A percentile compares a stretch with the other conserved stretches of the same genome.
These are phyloP conservation scores for Teinopalpus imperialis DNA, from an alignment of 2,888 invertebrate species.

Conservation along the genomic window DNA sequence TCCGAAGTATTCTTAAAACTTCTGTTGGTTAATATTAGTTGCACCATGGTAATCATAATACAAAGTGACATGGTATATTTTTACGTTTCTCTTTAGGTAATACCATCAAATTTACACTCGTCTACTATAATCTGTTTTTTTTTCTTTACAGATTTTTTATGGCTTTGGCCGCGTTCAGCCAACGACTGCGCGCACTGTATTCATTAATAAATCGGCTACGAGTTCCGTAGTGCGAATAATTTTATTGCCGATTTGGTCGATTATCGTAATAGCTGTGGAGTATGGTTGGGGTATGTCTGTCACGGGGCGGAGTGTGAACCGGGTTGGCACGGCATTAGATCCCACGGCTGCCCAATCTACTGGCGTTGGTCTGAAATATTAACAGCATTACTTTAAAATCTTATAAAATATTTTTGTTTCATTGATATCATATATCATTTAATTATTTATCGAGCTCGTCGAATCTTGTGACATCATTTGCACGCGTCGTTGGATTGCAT, in stretches of 20 bases:
- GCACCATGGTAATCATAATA: no score
- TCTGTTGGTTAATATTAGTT: no score
- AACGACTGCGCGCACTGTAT: constrained; percentile 72
- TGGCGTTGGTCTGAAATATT: constrained; percentile 56
- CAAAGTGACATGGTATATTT: no score
- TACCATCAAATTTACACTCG: neutral
- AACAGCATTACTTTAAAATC: no score
- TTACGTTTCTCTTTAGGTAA: no score
- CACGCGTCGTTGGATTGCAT: no score
- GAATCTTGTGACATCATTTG: no score
- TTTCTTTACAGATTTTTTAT: neutral
- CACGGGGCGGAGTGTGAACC: constrained; percentile 55
- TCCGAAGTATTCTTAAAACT: no score
- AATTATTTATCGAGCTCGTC: no score
- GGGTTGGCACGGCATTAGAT: constrained; percentile 53
- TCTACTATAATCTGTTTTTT: constrained; percentile 10
- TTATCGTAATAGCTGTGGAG: constrained; percentile 69
- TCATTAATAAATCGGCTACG: constrained; percentile 67
- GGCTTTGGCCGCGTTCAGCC: constrained; percentile 40
- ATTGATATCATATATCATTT: no score
- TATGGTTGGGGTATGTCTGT: constrained; percentile 48
- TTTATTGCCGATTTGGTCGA: constrained; percentile 75
- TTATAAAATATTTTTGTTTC: no score
- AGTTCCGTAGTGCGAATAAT: constrained; percentile 74
- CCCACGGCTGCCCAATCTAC: constrained; percentile 49